phyloP scores from a whole-genome alignment of 2,888 invertebrate species.

The Apocheima hispidaria region DNA sequence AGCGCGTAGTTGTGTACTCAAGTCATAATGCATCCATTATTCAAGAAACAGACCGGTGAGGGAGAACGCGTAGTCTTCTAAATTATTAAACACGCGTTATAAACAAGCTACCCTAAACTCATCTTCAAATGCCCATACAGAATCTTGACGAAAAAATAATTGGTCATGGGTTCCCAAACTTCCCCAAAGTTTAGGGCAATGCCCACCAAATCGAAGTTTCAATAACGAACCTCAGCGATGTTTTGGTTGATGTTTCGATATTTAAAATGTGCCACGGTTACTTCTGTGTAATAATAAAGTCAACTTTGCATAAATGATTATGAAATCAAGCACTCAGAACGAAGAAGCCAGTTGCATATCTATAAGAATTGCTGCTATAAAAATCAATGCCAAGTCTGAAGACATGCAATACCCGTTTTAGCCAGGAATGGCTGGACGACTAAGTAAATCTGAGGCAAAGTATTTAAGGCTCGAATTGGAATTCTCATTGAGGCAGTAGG shows the following conservation, averaged over 20 bases:
- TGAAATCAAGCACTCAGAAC: background rate
- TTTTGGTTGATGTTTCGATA: conserved; percentile 19
- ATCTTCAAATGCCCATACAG: conserved; percentile 66
- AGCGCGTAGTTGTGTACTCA: conserved; percentile 49
- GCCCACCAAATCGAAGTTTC: conserved; percentile 42
- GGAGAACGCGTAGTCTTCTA: conserved; percentile 72
- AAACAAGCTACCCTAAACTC: conserved; percentile 75
- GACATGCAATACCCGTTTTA: conserved; percentile 16
- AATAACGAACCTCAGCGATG: conserved; percentile 45
- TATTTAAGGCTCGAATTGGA: conserved; percentile 75
- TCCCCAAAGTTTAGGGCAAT: conserved; percentile 46
- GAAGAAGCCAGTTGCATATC: conserved; percentile 1
- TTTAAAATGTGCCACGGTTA: background rate
- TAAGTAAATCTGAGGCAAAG: conserved; percentile 69
- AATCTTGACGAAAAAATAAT: conserved; percentile 71
- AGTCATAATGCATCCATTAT: conserved; percentile 81
- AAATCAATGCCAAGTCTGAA: conserved; percentile 3
- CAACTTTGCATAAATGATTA: background rate
- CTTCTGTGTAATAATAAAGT: conserved; percentile 2
- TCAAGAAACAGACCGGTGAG: conserved; percentile 71
- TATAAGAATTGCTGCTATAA: too few species aligned
- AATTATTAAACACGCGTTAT: conserved; percentile 84
- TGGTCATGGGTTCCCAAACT: conserved; percentile 46
- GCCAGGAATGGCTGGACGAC: conserved; percentile 44
- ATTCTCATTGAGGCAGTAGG: conserved; percentile 83